Evolutionary conservation across 1,140 invertebrate genomes (phyloP), one percentile per base, ranked within the genome.

Genomic region (Pseudobourletiella spinata): DNA sequence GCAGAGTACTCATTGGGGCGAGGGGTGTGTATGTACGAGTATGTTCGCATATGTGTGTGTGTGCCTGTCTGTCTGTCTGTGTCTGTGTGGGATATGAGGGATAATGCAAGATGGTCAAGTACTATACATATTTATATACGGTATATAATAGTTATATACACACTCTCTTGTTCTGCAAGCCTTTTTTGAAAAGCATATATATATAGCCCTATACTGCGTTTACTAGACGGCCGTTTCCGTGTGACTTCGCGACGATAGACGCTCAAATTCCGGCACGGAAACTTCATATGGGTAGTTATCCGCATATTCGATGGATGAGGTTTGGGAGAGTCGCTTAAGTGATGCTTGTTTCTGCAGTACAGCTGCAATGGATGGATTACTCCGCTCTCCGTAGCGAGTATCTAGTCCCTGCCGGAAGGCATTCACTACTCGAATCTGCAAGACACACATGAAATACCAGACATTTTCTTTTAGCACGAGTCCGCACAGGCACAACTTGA

Each of bases 371-470:
- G 86, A 87, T 71, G 87, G 85, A 80, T 86, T 89, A 75, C 86
- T 87, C 79, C 89, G 87, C 79, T 95, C 92, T 75, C 88, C 86
- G 76, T 89, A 89, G 75, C 91, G 88, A 79, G 89, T 83, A 83
- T 97, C 93, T 81, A 96, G 84, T 77, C 91, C 93, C 84, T 95
- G 92, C 79, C 94, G 91, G 84, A 97, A 97, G 81, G 94, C 94
- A 83, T 97, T 96, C 80, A 96, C 92, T 84, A 96, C 94, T 82
- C 94, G 91, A 79, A 97, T 96, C 92, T 95, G 86, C 73, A 86
- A 84, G 73, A 75, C 73, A 70, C 56, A 71, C 58, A 64, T 24
- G 51, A 66, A 61, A 68, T 48, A 55, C 35, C 52, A 62, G 35
- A 64, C 14, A 61, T 18, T 46, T 28, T 54, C 50, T 62, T 57